Percentiles rank a stretch among this genome's conserved stretches.
These are phyloP conservation scores for Planococcus citri DNA, from an alignment of 1,140 invertebrate genomes.

Conservation along the genomic window DNA sequence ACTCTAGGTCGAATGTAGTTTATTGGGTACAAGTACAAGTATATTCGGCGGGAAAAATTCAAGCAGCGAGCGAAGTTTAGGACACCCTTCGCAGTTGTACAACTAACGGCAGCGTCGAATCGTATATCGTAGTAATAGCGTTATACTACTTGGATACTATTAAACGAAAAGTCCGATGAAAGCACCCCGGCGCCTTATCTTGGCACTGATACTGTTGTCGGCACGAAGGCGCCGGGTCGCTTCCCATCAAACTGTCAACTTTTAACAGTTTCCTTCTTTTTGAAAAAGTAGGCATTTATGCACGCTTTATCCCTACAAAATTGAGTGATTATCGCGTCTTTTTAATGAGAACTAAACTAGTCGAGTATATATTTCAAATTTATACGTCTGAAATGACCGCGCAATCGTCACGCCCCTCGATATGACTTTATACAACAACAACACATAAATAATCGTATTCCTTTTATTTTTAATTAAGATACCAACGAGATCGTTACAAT, in stretches of 20 bases:
- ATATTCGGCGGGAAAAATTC: neutral
- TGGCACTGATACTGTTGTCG: constrained; percentile 19
- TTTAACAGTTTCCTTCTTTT: constrained; percentile 20
- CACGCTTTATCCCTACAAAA: neutral
- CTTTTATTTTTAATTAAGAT: no score
- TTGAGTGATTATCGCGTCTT: constrained; percentile 8
- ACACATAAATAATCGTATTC: no score
- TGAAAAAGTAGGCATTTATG: constrained; percentile 19
- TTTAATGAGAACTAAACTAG: neutral
- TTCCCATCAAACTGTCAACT: constrained; percentile 20
- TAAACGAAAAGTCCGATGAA: constrained; percentile 19
- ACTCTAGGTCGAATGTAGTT: no score
- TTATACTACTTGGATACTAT: constrained; percentile 20
- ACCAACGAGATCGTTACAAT: no score
- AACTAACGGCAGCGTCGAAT: constrained; percentile 5
- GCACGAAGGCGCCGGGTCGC: constrained; percentile 10
- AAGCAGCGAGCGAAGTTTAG: neutral
- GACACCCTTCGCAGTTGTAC: neutral
- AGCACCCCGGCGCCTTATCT: constrained; percentile 17
- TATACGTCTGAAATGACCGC: no score
- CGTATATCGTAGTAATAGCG: constrained; percentile 14
- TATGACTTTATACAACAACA: no score
- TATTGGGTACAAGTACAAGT: no score
- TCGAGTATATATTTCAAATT: no score
- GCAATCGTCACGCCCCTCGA: no score